A percentile compares a stretch with the other conserved stretches of the same genome.
These are phyloP conservation scores for Drosophila sp. DNA, from an alignment of 1,140 invertebrate species.

Conservation along the genomic window DNA sequence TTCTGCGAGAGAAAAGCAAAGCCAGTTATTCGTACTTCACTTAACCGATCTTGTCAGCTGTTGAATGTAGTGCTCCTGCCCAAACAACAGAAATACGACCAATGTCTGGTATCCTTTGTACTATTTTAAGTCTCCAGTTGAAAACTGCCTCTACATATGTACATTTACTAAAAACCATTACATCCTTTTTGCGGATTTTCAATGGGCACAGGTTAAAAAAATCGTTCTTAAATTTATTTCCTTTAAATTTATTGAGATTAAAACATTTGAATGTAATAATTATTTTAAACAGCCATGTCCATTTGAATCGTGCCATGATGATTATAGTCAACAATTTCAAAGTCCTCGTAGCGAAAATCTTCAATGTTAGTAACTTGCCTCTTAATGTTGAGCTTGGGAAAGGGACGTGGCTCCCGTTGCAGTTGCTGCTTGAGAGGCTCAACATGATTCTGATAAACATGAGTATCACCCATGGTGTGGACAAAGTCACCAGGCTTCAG, in stretches of 20 bases:
- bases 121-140: too few species aligned
- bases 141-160: too few species aligned
- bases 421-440: slow-evolving; percentile 94
- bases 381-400: slow-evolving; percentile 92
- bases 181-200: too few species aligned
- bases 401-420: slow-evolving; percentile 91
- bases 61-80: too few species aligned
- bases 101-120: too few species aligned
- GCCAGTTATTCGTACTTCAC: too few species aligned
- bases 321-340: slow-evolving; percentile 94
- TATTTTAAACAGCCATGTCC: slow-evolving; percentile 96
- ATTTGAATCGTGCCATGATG: slow-evolving; percentile 96
- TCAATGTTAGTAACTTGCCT: slow-evolving; percentile 91
- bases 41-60: too few species aligned
- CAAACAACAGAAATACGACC: too few species aligned
- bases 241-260: slow-evolving; percentile 4
- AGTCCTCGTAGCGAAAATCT: slow-evolving; percentile 95
- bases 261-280: too few species aligned
- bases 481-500: slow-evolving; percentile 98
- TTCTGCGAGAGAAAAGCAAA: too few species aligned
- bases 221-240: not conserved
- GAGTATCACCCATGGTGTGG: slow-evolving; percentile 98
- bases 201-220: too few species aligned
- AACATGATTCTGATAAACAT: slow-evolving; percentile 97
- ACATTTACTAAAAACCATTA: too few species aligned